Base-by-base conservation (phyloP, 2,888 invertebrate species). In the Lasiommata megera region DNA sequence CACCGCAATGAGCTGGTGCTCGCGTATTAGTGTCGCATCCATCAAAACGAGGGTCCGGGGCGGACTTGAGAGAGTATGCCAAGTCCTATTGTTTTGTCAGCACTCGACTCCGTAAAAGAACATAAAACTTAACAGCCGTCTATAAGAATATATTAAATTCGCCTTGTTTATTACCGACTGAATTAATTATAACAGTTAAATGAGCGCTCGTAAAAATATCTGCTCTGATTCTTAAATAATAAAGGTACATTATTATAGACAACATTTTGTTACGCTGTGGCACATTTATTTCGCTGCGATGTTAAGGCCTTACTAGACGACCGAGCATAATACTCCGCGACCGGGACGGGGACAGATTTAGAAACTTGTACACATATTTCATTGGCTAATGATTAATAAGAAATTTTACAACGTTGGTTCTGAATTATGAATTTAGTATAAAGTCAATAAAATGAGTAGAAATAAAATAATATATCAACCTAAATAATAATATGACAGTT, bases 181-280 rank as follows among this genome's bases (percentile, higher is more conserved):
- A 79, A 84, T 84, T 83, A 84, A 87, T 87, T 87, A 86, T 78
- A 77, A 80, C 81, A 75, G 80, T 85, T 83, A 84, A 84, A 84
- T 82, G 80, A 80, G 77, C 80, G 79, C 74, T 72, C 68, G 77
- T 80, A 83, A 68, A 85, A 83, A 83, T 84, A 78, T 79, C 78
- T 82, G 80, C 72, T 76, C 77, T 70, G 77, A 70, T 77, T 80
- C 73, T 74, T 73, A 73, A 74, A 67, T 64, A 65, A 65, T 64
- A 61, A 59, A 54, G 60, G 60, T 61, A 62, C 55, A 62, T 64
- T 64, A 65, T 65, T 67, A 63, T 65, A 58, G 61, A 57, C 48
- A 58, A 12, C 18, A 38, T 18, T 48, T 58, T 54, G 54, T 38
- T 29, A 37, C 28, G 36, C 53, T 23, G 52, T 46, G 37, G 46